A percentile compares a stretch with the other conserved stretches of the same genome.
phyloP scores from a whole-genome alignment of 2,888 invertebrate species.

The Stenichneumon culpator region DNA sequence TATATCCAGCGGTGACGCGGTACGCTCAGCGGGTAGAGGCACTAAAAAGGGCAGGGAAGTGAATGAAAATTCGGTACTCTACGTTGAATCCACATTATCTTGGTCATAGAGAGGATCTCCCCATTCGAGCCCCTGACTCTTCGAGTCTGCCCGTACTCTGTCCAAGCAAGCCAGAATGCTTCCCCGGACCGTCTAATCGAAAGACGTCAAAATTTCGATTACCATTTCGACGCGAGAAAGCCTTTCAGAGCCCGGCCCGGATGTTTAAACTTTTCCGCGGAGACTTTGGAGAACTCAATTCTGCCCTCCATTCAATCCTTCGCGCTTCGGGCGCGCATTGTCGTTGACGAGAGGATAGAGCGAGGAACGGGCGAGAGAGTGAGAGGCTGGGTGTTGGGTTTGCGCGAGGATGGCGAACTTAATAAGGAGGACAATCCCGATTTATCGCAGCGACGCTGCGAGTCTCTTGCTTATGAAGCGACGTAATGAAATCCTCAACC shows the following conservation, averaged over 20 bases:
- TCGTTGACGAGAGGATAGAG: background rate
- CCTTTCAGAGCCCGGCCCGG: background rate
- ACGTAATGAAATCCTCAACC: slow-evolving; percentile 81
- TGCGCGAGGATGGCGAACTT: slow-evolving; percentile 67
- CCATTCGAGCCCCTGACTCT: background rate
- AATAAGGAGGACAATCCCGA: slow-evolving; percentile 80
- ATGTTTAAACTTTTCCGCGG: background rate
- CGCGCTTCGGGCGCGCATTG: slow-evolving; percentile 13
- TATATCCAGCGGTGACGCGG: slow-evolving; percentile 26
- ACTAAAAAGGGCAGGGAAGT: background rate
- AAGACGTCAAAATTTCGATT: slow-evolving; percentile 14
- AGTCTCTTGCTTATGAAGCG: slow-evolving; percentile 80
- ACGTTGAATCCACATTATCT: background rate
- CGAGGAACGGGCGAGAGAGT: background rate
- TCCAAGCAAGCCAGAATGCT: background rate
- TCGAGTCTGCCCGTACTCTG: background rate
- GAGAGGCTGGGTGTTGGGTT: background rate
- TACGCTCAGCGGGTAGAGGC: background rate
- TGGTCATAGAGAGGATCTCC: background rate
- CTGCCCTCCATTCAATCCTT: background rate
- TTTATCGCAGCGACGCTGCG: slow-evolving; percentile 77
- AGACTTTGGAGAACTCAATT: slow-evolving; percentile 9
- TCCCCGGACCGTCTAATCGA: background rate
- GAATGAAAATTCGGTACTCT: background rate
- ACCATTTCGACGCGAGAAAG: background rate